These are phyloP conservation scores for Phoebastria nigripes DNA, from an alignment of 2,797 vertebrate genomes.

Conservation along the genomic window DNA sequence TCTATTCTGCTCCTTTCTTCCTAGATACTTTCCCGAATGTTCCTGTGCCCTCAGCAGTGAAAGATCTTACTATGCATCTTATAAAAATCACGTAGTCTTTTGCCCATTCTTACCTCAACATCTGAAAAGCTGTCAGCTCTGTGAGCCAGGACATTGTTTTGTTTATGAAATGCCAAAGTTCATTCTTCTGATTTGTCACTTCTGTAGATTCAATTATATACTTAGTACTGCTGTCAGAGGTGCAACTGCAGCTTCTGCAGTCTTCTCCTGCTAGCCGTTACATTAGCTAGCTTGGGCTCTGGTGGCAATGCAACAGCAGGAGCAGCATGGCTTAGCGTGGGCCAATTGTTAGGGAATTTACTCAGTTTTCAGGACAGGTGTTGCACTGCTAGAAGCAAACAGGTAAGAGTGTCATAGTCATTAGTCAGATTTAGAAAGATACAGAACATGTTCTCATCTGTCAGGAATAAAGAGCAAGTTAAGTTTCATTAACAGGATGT, in stretches of 20 bases:
- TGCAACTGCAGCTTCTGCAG: not conserved
- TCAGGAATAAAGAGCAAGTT: not conserved
- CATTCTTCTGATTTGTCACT: not conserved
- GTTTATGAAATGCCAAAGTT: not conserved
- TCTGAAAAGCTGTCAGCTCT: not conserved
- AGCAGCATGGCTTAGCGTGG: not conserved
- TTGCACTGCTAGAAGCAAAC: not conserved
- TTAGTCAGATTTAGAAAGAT: not conserved
- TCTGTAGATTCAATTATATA: rapidly evolving
- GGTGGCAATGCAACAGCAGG: not conserved
- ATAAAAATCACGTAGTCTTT: rapidly evolving
- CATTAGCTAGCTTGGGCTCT: rapidly evolving
- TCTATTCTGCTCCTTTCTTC: not conserved
- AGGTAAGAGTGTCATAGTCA: not conserved
- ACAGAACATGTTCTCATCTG: not conserved
- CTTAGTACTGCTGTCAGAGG: not conserved
- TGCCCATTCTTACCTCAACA: not conserved
- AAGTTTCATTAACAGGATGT: constrained; percentile 32
- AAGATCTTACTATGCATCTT: not conserved
- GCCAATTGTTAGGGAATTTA: no score
- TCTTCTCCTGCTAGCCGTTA: not conserved
- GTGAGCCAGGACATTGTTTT: not conserved
- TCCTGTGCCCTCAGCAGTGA: not conserved
- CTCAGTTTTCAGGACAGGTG: not conserved
- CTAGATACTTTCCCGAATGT: not conserved